Evolutionary conservation across 1,140 invertebrate genomes (phyloP), one percentile per base, ranked within the genome.

Genomic region (Saccostrea echinata): DNA sequence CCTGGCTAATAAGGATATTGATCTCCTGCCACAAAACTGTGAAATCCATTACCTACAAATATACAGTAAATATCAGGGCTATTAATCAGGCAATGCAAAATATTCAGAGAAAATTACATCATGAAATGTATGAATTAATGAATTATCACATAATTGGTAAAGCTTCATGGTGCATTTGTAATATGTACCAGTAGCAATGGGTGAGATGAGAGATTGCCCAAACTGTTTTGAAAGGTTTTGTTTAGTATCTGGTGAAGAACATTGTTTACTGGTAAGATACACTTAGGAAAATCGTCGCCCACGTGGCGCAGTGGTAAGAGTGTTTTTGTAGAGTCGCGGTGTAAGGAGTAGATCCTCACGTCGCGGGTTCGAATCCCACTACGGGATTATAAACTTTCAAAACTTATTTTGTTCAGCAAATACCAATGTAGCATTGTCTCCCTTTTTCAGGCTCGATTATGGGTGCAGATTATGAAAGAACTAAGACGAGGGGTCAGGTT

Each of bases 381-480:
- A n/a, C n/a, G n/a, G n/a, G n/a, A 27, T 68, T 68, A n/a, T 24
- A 27, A 55, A 68, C 64, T 24, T 68, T 24, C n/a, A 11, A 27
- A 68, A 55, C 18, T 55, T 3, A 11, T 1, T 55, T 82, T 82
- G 43, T n/a, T 18, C 52, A 51, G 9, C 3, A 16, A 30, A 30
- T 24, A 2, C 21, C 2, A 33, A 61, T 27, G 18, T 24, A 55
- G 6, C 30, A 82, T 33, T 57, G 27, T 35, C 61, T 24, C 27
- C 87, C 61, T 43, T 43, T 95, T 95, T 30, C 95, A 98, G 98
- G 98, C 98, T 89, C 96, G 98, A 91, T 97, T 99, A 94, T 99
- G 98, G 98, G 97, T 99, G 91, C 98, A 99, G 96, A 98, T 99
- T 21, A 98, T 99, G 92, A 96, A 97, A 80, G 97, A 99, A 93